Conservation (phyloP, 1,140 invertebrate genomes). For the Coptotermes formosanus region DNA sequence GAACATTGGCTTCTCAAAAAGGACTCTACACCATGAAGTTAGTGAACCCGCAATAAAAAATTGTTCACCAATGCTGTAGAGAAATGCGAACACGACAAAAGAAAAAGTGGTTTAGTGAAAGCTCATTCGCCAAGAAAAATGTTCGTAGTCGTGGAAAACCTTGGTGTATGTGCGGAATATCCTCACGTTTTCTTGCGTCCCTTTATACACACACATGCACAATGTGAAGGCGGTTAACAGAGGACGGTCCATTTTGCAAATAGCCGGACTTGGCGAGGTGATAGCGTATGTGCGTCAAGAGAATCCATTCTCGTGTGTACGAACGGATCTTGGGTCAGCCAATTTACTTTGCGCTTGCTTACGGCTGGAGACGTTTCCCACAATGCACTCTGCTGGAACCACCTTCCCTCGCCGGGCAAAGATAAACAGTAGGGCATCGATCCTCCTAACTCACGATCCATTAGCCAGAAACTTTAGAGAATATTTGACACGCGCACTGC, state of each 20-base stretch:
- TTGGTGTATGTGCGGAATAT: background rate
- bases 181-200: background rate
- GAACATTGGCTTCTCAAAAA: no score
- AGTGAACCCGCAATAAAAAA: background rate
- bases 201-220: no score
- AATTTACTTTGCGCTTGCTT: background rate
- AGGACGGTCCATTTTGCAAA: conserved; percentile 8
- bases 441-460: background rate
- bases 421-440: background rate
- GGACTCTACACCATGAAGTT: background rate
- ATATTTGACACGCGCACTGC: background rate
- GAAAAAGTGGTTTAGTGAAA: background rate
- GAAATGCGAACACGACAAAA: background rate
- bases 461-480: background rate
- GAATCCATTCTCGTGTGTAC: background rate
- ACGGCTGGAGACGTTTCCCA: background rate
- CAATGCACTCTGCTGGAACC: background rate
- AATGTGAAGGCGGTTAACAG: background rate
- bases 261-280: background rate
- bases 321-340: background rate
- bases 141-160: background rate
- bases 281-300: background rate
- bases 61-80: background rate
- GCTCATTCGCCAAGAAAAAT: background rate
- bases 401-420: background rate